Conservation (phyloP, 2,113 vertebrate species). For the Isichthys henryi region DNA sequence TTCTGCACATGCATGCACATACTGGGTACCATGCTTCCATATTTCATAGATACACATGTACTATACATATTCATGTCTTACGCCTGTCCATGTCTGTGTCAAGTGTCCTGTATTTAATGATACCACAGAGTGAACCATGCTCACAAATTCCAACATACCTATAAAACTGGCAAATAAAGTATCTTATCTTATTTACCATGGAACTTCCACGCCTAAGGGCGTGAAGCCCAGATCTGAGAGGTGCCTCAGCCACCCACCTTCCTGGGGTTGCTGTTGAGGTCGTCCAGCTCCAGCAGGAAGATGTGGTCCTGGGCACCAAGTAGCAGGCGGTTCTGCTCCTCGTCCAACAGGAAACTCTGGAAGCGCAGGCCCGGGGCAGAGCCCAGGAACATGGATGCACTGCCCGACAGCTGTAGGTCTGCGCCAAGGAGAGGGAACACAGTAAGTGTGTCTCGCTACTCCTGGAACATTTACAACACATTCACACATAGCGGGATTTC, state of each 20-base stretch:
- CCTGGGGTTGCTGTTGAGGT: conserved; percentile 77
- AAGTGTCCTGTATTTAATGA: background rate
- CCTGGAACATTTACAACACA: background rate
- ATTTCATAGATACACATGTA: background rate
- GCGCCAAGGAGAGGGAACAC: conserved; percentile 40
- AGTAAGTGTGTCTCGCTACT: conserved; percentile 25
- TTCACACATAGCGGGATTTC: background rate
- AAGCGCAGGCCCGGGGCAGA: conserved; percentile 78
- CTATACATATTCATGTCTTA: background rate
- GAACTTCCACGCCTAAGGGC: background rate
- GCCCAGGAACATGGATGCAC: conserved; percentile 77
- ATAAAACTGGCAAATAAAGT: background rate
- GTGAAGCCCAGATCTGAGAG: background rate
- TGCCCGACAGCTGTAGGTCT: conserved; percentile 86
- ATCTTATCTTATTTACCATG: background rate
- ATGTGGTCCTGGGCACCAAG: conserved; percentile 84
- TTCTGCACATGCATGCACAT: no score
- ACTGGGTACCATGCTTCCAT: no score
- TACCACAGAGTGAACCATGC: background rate
- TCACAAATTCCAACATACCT: background rate
- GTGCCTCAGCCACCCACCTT: conserved; percentile 59
- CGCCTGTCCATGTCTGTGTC: background rate
- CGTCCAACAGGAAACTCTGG: conserved; percentile 85
- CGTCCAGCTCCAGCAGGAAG: conserved; percentile 79
- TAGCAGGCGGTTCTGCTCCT: conserved; percentile 80